Conservation (phyloP, 2,888 invertebrate genomes). For the Nemurella pictetii region DNA sequence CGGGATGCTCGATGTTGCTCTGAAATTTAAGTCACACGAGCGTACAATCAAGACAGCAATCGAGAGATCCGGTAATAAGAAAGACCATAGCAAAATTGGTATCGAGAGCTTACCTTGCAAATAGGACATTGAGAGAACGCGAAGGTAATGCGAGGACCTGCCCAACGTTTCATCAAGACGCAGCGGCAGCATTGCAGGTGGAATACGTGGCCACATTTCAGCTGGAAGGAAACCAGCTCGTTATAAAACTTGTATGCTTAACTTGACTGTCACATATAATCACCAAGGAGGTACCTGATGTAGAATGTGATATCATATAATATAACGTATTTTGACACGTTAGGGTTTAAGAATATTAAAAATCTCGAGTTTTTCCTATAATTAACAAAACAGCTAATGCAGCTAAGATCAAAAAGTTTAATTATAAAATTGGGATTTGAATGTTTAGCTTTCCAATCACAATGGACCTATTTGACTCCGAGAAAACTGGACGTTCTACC, state of each 20-base stretch:
- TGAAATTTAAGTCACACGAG: conserved; percentile 49
- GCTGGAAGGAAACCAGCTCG: conserved; percentile 59
- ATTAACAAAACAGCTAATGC: too few species aligned
- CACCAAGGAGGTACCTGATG: too few species aligned
- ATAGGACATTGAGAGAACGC: conserved; percentile 95
- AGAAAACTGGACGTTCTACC: too few species aligned
- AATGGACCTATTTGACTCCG: too few species aligned
- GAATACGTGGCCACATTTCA: conserved; percentile 94
- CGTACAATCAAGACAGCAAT: background rate
- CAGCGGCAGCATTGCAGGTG: conserved; percentile 89
- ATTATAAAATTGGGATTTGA: too few species aligned
- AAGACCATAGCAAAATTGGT: background rate
- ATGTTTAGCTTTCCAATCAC: too few species aligned
- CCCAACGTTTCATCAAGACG: conserved; percentile 85
- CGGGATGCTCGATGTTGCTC: conserved; percentile 81
- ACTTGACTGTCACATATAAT: too few species aligned
- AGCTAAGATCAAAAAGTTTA: too few species aligned
- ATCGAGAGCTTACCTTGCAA: conserved; percentile 66
- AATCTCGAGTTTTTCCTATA: too few species aligned
- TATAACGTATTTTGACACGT: too few species aligned
- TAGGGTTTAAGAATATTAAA: too few species aligned
- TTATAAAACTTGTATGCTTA: background rate
- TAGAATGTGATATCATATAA: too few species aligned
- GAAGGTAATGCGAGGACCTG: conserved; percentile 94
- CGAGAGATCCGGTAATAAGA: background rate